Base-by-base conservation (phyloP, 2,888 invertebrate species). In the Mechanitis messenoides region DNA sequence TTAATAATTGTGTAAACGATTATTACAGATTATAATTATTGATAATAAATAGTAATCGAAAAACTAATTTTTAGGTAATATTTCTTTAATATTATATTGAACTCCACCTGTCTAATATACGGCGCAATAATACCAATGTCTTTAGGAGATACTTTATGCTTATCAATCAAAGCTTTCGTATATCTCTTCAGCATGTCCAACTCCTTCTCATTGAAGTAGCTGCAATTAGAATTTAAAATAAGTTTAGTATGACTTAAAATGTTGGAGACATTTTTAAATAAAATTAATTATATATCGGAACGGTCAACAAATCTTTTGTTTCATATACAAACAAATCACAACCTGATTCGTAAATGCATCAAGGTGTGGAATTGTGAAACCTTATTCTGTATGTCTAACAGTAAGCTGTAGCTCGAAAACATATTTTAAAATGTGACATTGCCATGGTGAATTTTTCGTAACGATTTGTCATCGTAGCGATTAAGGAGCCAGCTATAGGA, bases 111-210 rank as follows among this genome's bases (percentile, higher is more conserved):
- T 84, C 96, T 94, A 59, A 94, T 91, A 78, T 98, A 98, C 0
- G 98, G 98, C 0, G 98, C 95, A 60, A 98, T 95, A 59, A 98
- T 93, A 3, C 98, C 98, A 67, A 98, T 93, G 68, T 96, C 94
- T 38, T 91, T 87, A 0, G 92, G 85, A 0, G 70, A 70, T 2
- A 96, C 80, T 0, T 92, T 92, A 62, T 92, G 87, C 1, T 67
- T 67, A 9, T 90, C 81, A 63, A 95, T 93, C 28, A 97, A 80
- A 33, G 92, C 90, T 73, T 71, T 90, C 0, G 87, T 83, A 69
- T 91, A 90, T 6, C 84, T 71, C 66, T 90, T 85, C 9, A 92
- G 75, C 81, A 92, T 79, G 11, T 84, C 79, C 42, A 94, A 93
- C 85, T 98, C 98, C 61, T 93, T 92, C 0, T 94, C 93, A 85